Evolutionary conservation across 2,888 invertebrate genomes (phyloP), one percentile per base, ranked within the genome.

Genomic region (Agonopterix heracliana): DNA sequence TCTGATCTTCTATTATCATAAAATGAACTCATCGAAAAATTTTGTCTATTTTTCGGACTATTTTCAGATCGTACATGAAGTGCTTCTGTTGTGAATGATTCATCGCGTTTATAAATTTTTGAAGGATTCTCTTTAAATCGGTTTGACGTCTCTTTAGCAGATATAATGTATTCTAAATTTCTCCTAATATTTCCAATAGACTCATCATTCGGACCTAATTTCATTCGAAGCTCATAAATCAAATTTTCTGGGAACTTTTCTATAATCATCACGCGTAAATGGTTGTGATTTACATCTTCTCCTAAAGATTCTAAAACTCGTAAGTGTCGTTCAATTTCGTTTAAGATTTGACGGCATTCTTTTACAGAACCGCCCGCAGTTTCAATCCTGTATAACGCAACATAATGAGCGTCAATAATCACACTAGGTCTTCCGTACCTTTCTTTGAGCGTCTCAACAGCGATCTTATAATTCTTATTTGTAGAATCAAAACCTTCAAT

Each of bases 271-370:
- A 48, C 40, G 12, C 46, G 40, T 2, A 59, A 41, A 35, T 61
- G 57, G 36, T 54, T 55, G 10, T 55, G 54, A 47, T 60, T 54
- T 3, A 57, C 47, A 48, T 65, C 51, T 53, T 65, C 60, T 0
- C 59, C 60, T 13, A 62, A 45, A 1, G 60, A 56, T 11, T 51
- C 48, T 13, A 63, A 43, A n/a, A 65, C 55, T 34, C 59, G 41
- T 3, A 63, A 35, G 46, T 60, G 59, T 43, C 56, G n/a, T n/a
- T n/a, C n/a, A n/a, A n/a, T n/a, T n/a, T n/a, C n/a, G n/a, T n/a
- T n/a, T n/a, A n/a, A n/a, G n/a, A n/a, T n/a, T n/a, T n/a, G n/a
- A n/a, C n/a, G n/a, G n/a, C n/a, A n/a, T n/a, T n/a, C n/a, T n/a
- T n/a, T n/a, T n/a, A n/a, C n/a, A n/a, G n/a, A n/a, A n/a, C n/a